Evolutionary conservation across 2,113 vertebrate species (phyloP), one percentile per base, ranked within the genome.

Genomic region (Sylvietta virens): DNA sequence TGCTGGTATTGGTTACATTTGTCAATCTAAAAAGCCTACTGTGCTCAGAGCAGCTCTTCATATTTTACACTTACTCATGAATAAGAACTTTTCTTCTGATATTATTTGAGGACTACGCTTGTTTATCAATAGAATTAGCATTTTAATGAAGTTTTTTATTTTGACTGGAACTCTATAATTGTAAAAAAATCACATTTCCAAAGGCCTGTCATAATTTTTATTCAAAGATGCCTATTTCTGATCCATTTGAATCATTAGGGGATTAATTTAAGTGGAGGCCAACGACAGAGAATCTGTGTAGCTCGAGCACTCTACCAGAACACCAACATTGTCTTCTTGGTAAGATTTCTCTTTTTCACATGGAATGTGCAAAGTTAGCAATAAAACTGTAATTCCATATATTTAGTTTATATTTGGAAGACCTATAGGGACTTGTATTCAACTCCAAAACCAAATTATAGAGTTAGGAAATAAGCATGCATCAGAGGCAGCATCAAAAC

Each of bases 241-340:
- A 69, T 95, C 14, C 90, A 28, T 96, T 96, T 31, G 95, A 56
- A 88, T 95, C 44, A 50, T 61, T 97, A 99, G 99, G 99, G 99
- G 66, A 99, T 99, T 98, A 99, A 99, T 95, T 97, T 99, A 93
- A 99, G 99, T 54, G 99, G 99, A 20, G 99, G 99, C 5, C 99
- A 99, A 95, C 98, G 99, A 48, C 99, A 99, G 97, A 98, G 99
- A 45, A 99, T 99, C 96, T 99, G 99, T 67, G 99, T 99, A 89
- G 99, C 98, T 74, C 97, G 99, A 94, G 99, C 99, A 7, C 98
- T 99, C 60, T 99, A 99, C 96, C 99, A 99, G 95, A 99, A 99
- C 97, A 99, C 99, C 97, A 99, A 99, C 97, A 98, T 99, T 13
- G 99, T 99, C 95, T 99, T 99, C 97, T 95, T 99, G 99, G 99